Evolutionary conservation across 2,888 invertebrate species (phyloP).

Genomic region (Tortrix viridana): DNA sequence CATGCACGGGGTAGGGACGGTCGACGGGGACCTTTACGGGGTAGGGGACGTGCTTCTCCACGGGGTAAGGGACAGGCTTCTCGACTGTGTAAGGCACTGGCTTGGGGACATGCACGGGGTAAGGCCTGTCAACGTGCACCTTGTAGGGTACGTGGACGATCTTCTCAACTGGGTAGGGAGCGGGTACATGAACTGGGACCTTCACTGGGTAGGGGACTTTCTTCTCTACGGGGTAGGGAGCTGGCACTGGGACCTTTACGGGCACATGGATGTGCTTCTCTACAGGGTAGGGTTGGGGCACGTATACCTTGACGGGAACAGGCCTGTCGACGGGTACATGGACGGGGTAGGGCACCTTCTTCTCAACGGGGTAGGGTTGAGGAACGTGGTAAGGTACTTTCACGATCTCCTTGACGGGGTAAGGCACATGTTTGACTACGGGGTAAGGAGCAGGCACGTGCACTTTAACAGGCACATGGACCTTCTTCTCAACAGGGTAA

Average conservation of each 20-base stretch:
- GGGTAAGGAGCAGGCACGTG: conserved; percentile 89
- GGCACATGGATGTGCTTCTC: conserved; percentile 86
- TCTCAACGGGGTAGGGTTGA: conserved; percentile 88
- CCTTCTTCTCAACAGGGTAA: conserved; percentile 86
- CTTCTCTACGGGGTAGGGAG: conserved; percentile 88
- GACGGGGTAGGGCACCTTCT: conserved; percentile 82
- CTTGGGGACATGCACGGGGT: conserved; percentile 85
- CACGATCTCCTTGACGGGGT: conserved; percentile 86
- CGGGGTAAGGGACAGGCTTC: conserved; percentile 87
- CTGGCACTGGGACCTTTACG: conserved; percentile 87
- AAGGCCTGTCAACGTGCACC: conserved; percentile 87
- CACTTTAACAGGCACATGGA: conserved; percentile 86
- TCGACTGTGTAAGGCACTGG: conserved; percentile 84
- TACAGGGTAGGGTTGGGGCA: conserved; percentile 85
- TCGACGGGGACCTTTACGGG: conserved; percentile 88
- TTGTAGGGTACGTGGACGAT: conserved; percentile 85
- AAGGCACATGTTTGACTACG: conserved; percentile 86
- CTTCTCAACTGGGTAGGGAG: conserved; percentile 85
- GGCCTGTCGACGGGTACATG: conserved; percentile 82
- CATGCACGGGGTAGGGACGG: conserved; percentile 86
- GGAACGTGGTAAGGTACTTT: conserved; percentile 87
- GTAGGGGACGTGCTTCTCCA: conserved; percentile 80
- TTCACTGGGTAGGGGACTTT: conserved; percentile 87
- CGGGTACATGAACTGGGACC: conserved; percentile 85
- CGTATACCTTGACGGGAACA: conserved; percentile 79